Evolutionary conservation across 2,113 vertebrate species (phyloP).

Genomic region (Leiothrix lutea): DNA sequence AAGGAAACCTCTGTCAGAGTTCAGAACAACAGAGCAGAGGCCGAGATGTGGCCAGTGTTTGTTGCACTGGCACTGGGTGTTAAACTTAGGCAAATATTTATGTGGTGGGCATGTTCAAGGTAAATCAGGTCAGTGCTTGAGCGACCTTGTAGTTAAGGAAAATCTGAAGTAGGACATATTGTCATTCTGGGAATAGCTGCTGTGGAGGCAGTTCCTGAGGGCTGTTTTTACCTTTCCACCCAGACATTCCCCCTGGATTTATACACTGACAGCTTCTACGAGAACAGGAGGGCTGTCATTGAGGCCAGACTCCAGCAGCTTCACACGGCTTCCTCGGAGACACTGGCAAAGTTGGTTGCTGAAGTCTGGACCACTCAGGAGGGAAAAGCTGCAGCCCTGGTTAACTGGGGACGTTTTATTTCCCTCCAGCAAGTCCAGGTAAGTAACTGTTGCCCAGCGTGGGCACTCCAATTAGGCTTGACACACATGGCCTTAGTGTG

Average conservation of each 20-base stretch:
- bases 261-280: slow-evolving; percentile 90
- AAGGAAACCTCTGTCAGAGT: not conserved
- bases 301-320: slow-evolving; percentile 80
- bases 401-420: slow-evolving; percentile 88
- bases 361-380: slow-evolving; percentile 83
- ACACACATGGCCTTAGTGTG: fast-evolving
- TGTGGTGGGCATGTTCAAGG: not conserved
- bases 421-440: slow-evolving; percentile 93
- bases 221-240: not conserved
- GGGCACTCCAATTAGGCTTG: not conserved
- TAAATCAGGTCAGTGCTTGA: not conserved
- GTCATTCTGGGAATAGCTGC: not conserved
- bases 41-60: not conserved
- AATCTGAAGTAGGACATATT: not conserved
- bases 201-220: not conserved
- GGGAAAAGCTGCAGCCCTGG: slow-evolving; percentile 79
- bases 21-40: not conserved
- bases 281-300: slow-evolving; percentile 78
- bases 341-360: slow-evolving; percentile 74
- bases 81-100: not conserved
- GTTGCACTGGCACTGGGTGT: not conserved
- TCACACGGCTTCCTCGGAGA: slow-evolving; percentile 68
- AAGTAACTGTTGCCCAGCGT: not conserved
- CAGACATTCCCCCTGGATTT: slow-evolving; percentile 89
- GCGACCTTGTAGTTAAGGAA: not conserved